These are phyloP conservation scores for Vollenhovia emeryi DNA, from an alignment of 1,140 invertebrate genomes.

Conservation along the genomic window DNA sequence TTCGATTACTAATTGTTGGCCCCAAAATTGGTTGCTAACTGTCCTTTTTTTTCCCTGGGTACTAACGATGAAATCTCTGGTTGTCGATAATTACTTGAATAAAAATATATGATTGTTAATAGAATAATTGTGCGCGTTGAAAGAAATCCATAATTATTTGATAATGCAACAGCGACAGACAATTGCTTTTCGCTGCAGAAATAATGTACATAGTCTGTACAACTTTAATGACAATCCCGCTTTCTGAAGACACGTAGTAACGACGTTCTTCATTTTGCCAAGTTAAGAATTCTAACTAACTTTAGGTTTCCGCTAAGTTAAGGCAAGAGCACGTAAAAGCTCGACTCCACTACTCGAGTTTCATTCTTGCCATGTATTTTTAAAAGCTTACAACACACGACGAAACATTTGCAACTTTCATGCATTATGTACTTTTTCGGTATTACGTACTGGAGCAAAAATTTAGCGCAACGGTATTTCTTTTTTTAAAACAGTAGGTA, in stretches of 20 bases:
- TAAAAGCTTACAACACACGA: conserved; percentile 33
- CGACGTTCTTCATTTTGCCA: conserved; percentile 52
- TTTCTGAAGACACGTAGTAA: conserved; percentile 39
- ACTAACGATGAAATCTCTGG: not conserved
- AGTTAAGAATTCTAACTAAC: conserved; percentile 51
- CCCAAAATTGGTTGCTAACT: too few species aligned
- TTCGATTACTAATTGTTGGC: too few species aligned
- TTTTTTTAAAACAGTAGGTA: conserved; percentile 31
- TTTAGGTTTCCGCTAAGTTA: conserved; percentile 39
- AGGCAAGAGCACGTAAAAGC: conserved; percentile 41
- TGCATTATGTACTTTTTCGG: conserved; percentile 4
- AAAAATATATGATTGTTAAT: not conserved
- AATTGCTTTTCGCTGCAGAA: not conserved
- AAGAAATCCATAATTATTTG: not conserved
- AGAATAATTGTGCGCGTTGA: not conserved
- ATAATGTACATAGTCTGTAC: conserved; percentile 1
- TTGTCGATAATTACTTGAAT: not conserved
- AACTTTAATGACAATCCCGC: conserved; percentile 24
- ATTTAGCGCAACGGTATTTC: not conserved
- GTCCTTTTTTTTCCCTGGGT: too few species aligned
- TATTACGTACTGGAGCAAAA: not conserved
- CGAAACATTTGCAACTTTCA: conserved; percentile 48
- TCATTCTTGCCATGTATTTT: conserved; percentile 51
- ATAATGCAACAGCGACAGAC: not conserved
- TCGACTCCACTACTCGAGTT: conserved; percentile 34